Evolutionary conservation across 1,140 invertebrate genomes (phyloP), one percentile per base, ranked within the genome.

Genomic region (Ostrea edulis): DNA sequence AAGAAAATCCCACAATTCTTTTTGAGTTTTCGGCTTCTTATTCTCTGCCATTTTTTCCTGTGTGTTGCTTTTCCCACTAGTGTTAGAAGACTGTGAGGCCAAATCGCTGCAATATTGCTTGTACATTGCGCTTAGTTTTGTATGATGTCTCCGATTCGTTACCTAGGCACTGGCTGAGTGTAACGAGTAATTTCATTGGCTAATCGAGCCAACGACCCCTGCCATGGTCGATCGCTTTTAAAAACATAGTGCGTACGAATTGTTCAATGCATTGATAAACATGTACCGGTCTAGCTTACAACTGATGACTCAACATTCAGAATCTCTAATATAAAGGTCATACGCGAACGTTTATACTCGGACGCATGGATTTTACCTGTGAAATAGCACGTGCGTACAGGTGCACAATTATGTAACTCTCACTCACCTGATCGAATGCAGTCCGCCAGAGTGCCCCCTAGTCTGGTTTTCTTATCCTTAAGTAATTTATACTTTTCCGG

Each of bases 371-470:
- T 71, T 71, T 71, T 71, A 71, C 68, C 68, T 71, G 68, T 29
- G 68, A 35, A 29, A 12, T 29, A 29, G 25, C 68, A 71, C 68
- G 68, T 71, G 68, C 25, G 35, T 20, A 25, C 35, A 29, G 68
- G 12, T 29, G 35, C 12, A 77, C 22, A 35, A 22, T 14, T 20
- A 53, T 54, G 82, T 58, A n/a, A 17, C 55, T n/a, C 9, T 55
- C 9, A 62, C 86, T 87, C 87, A 89, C 90, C 90, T 71, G 89
- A 87, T 11, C 88, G 71, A 58, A 91, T 91, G 71, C 89, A 90
- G 22, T 90, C 84, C 8, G 89, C 89, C 11, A 91, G 65, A 20
- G 90, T 91, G 22, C 87, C 89, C 17, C 89, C 89, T 8, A 89
- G 53, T 35, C 82, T 87, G 8, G 90, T 90, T 54, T 89, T 89